Base-by-base conservation (phyloP, 2,888 invertebrate species). In the Prosopocoilus inquinatus region DNA sequence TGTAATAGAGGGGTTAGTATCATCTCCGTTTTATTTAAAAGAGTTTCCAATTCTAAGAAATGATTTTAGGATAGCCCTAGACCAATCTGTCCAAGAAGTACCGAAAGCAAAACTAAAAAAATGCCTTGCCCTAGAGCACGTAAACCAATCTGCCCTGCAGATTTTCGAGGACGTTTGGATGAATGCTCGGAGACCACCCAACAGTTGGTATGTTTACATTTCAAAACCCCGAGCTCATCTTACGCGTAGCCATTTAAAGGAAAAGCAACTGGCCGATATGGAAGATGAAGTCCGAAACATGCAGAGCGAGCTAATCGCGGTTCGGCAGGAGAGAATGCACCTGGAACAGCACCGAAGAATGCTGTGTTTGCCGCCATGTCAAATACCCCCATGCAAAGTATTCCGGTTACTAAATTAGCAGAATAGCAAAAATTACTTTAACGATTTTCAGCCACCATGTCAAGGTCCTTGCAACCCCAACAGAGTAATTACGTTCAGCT, bases 201-300 rank as follows among this genome's bases (percentile, higher is more conserved):
- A 55, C 70, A 76, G 53, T 60, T 81, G 59, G 80, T 80, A 68
- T 8, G 39, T 11, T n/a, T 34, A 32, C 9, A 41, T 28, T 16
- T 8, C 4, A 11, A 12, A n/a, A 11, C 9, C 36, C 9, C 9
- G 36, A 36, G 9, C 8, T 11, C 3, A 36, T 36, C 16, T 13
- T 16, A 16, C 9, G 1, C 7, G 9, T 53, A 11, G 35, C 36
- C 7, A 20, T 52, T 44, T 43, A 52, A 47, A 86, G 87, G 85
- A 84, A 65, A 81, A 82, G 53, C 84, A 86, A 67, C 67, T 88
- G 8, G 75, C 75, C 9, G 79, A 77, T 3, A 81, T 88, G 72
- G 86, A 87, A 67, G 67, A 73, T 2, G 85, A 87, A 68, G 82
- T 87, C 0, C 78, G 78, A 7, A 77, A 78, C 32, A 81, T 87